A percentile compares a stretch with the other conserved stretches of the same genome.
Evolutionary conservation across 2,113 vertebrate species (phyloP).

Genomic region (Brachypteracias leptosomus): DNA sequence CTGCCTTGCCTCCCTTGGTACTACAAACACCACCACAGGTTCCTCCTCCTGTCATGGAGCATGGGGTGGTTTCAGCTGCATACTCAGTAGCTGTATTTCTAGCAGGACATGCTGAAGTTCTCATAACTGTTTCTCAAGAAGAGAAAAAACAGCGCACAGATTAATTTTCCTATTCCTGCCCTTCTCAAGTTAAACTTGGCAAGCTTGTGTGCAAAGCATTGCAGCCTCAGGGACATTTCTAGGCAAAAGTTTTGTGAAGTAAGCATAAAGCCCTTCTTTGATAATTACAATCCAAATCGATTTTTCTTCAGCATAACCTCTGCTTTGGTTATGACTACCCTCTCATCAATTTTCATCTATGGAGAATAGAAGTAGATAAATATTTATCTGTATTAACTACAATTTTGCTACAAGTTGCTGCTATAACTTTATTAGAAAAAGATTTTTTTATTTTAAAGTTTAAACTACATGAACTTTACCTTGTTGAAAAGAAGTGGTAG

Average conservation of each 20-base stretch:
- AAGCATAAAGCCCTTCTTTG: background rate
- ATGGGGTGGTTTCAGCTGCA: fast-evolving
- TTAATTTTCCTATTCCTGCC: background rate
- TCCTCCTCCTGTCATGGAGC: background rate
- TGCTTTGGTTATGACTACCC: background rate
- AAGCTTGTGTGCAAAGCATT: background rate
- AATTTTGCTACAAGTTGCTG: background rate
- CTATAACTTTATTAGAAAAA: background rate
- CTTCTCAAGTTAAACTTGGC: background rate
- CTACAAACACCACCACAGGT: fast-evolving
- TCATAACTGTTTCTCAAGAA: background rate
- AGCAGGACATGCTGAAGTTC: background rate
- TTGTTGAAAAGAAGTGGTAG: background rate
- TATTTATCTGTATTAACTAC: background rate
- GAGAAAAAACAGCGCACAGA: background rate
- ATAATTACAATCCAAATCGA: background rate
- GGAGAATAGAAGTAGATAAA: background rate
- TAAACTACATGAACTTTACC: background rate
- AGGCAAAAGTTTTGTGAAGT: background rate
- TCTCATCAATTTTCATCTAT: background rate
- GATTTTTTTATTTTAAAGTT: background rate
- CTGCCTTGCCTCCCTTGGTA: background rate
- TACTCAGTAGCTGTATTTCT: background rate
- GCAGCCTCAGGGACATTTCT: background rate
- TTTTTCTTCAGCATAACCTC: background rate